Evolutionary conservation across 2,113 vertebrate genomes (phyloP), one percentile per base, ranked within the genome.

Genomic region (Haemorhous mexicanus): DNA sequence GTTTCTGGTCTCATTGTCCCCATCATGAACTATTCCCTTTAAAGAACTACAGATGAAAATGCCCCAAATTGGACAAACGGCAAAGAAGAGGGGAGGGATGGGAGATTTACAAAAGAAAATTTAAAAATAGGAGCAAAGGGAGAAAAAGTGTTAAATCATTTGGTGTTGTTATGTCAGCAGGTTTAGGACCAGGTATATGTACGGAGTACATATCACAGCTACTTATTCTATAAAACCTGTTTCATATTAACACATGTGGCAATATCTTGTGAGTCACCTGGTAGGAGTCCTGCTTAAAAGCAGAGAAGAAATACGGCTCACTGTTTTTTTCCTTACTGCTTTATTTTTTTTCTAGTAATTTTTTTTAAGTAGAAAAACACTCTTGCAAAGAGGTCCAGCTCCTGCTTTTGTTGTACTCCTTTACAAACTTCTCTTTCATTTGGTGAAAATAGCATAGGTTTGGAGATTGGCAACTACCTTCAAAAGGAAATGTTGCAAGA

Each of bases 401-500:
- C 52, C 64, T 63, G 23, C 58, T 76, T 78, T 87, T 88, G 64
- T n/a, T 96, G 76, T 52, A 75, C 11, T 87, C 16, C 53, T 81
- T 92, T 74, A 86, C 35, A 87, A 92, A 80, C 26, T n/a, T 35
- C 33, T 64, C 41, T 92, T 93, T 90, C 64, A 41, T 72, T 86
- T 84, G 49, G 56, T 87, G 76, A 74, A 93, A 91, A 75, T 16
- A 82, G 4, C 76, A n/a, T 58, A 73, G 30, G 32, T 89, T 78
- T 72, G 52, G 73, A 94, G 90, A 89, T 46, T 7, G 27, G 84
- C 92, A 91, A 46, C 90, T 84, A 53, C 81, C 69, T 69, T 89
- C 49, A 78, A 90, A 96, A 53, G 77, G 90, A 93, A 93, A 92
- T 82, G 66, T 76, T 95, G 83, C 76, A 87, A 89, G 69, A 89